These are phyloP conservation scores for Callorhinus ursinus DNA, from an alignment of 2,113 vertebrate genomes.

Conservation along the genomic window DNA sequence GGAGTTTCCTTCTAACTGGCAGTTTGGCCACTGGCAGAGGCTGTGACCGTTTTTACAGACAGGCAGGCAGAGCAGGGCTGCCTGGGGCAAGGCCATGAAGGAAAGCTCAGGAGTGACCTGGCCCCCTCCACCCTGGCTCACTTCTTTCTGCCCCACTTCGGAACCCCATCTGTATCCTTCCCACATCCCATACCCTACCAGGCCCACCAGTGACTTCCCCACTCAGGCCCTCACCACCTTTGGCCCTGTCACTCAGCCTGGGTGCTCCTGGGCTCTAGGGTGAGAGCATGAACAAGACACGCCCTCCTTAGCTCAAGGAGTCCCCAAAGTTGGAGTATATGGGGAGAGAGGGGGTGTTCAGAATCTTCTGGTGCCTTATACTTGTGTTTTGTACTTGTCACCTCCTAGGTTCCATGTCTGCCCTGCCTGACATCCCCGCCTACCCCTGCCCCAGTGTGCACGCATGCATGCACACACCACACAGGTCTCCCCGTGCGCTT, in stretches of 20 bases:
- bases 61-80: neutral
- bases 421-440: neutral
- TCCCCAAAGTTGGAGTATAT: neutral
- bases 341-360: rapidly evolving
- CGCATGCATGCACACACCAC: rapidly evolving
- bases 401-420: neutral
- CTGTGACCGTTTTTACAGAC: neutral
- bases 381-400: neutral
- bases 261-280: neutral
- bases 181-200: neutral
- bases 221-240: neutral
- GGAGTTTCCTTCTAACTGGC: neutral
- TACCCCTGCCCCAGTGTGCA: rapidly evolving
- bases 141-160: neutral
- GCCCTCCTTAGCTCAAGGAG: neutral
- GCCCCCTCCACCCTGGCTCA: neutral
- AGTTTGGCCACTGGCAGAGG: neutral
- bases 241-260: neutral
- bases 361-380: neutral
- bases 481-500: neutral
- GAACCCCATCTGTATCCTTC: neutral
- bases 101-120: neutral
- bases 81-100: neutral
- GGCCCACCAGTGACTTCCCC: neutral
- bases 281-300: neutral